phyloP scores from a whole-genome alignment of 2,797 vertebrate species.

The Dallia pectoralis region DNA sequence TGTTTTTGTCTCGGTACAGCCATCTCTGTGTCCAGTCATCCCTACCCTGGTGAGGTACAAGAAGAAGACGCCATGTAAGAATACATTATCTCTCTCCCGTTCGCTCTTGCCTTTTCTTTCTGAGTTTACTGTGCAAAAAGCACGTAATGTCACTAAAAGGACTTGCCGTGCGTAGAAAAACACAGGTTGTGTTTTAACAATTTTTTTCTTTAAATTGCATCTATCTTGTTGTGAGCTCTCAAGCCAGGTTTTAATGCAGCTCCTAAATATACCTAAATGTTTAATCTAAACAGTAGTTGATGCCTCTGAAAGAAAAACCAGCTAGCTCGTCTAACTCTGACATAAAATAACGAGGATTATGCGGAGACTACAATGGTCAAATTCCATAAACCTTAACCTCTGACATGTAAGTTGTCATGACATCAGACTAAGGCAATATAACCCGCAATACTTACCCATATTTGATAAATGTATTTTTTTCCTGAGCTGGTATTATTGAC shows the following conservation, averaged over 20 bases:
- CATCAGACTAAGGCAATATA: constrained; percentile 52
- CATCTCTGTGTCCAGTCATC: constrained; percentile 81
- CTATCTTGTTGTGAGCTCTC: background rate
- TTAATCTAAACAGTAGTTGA: background rate
- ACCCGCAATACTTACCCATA: constrained; percentile 71
- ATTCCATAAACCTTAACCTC: background rate
- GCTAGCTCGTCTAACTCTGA: background rate
- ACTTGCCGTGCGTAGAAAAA: background rate
- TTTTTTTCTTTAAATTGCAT: background rate
- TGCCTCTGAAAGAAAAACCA: background rate
- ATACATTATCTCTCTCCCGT: constrained; percentile 23
- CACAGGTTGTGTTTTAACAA: background rate
- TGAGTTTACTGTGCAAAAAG: constrained; percentile 16
- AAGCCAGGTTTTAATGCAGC: background rate
- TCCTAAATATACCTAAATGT: background rate
- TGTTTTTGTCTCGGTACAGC: constrained; percentile 79
- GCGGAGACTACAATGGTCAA: background rate
- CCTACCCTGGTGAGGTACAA: constrained; percentile 87
- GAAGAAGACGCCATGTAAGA: constrained; percentile 91
- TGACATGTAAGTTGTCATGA: constrained; percentile 46
- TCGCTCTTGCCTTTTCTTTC: background rate
- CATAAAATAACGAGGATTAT: background rate
- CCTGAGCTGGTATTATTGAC: constrained; percentile 68
- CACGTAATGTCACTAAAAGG: background rate
- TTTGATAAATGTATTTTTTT: constrained; percentile 72